Conservation (phyloP, 2,888 invertebrate species). For the Euphydryas editha region DNA sequence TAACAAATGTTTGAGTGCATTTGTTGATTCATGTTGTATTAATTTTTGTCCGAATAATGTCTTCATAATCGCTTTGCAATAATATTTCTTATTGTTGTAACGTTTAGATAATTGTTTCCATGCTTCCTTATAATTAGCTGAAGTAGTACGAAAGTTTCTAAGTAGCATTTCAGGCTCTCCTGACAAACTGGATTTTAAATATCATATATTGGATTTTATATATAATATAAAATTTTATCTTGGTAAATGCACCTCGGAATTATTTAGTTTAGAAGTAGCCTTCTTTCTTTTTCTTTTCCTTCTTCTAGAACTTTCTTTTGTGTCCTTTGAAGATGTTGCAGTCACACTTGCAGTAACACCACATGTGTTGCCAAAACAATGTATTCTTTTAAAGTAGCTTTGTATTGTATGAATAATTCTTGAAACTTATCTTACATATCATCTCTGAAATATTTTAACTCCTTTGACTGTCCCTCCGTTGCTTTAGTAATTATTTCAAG, state of each 20-base stretch:
- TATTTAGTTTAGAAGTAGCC: background rate
- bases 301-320: background rate
- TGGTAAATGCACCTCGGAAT: slow-evolving; percentile 35
- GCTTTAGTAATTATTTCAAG: slow-evolving; percentile 4
- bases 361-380: background rate
- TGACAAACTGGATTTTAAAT: slow-evolving; percentile 40
- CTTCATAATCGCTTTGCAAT: slow-evolving; percentile 21
- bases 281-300: no score
- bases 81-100: slow-evolving; percentile 6
- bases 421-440: slow-evolving; percentile 12
- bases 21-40: slow-evolving; percentile 11
- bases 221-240: no score
- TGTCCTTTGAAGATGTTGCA: no score
- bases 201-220: no score
- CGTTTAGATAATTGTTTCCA: slow-evolving; percentile 17
- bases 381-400: slow-evolving; percentile 1
- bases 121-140: slow-evolving; percentile 8
- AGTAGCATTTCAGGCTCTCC: slow-evolving; percentile 41
- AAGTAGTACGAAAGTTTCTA: slow-evolving; percentile 20
- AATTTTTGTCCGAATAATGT: slow-evolving; percentile 36
- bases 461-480: background rate
- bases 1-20: slow-evolving; percentile 4
- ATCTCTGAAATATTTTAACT: slow-evolving; percentile 3
- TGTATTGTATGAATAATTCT: slow-evolving; percentile 13
- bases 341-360: no score